Base-by-base conservation (phyloP, 1,140 invertebrate genomes). In the Aphelinus atriplicis region DNA sequence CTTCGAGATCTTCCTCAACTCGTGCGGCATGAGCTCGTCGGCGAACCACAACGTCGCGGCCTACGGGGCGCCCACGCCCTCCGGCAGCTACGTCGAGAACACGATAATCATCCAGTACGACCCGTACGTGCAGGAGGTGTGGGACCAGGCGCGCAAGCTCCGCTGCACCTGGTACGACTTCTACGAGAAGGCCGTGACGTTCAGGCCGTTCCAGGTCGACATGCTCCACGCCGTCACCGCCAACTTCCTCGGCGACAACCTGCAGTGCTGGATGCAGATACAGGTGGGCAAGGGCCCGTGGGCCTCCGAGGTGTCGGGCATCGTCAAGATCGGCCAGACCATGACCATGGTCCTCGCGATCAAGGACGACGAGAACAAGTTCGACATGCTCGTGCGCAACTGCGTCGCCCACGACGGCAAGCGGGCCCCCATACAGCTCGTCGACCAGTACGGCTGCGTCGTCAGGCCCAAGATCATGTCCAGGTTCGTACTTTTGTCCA, bases 221-320 rank as follows among this genome's bases (percentile, higher is more conserved):
- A 97, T 96, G 95, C 83, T 97, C 76, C 95, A 97, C 82, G 96
- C 96, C 0, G 95, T 97, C 45, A 96, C 95, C 0, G 95, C 96
- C 26, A 97, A 97, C 89, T 97, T 97, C 90, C 90, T 97, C 75
- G 96, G 96, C 10, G 96, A 97, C 87, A 97, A 97, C 86, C 89
- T 97, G 68, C 95, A 97, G 84, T 97, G 96, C 85, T 97, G 96
- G 96, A 97, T 97, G 95, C 96, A 97, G 86, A 97, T 97, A 77
- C 96, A 97, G 86, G 95, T 96, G 43, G 96, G 96, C 47, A 97
- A 96, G 84, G 96, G 96, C 70, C 96, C 96, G 0, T 97, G 95
- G 95, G 95, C 96, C 43, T 96, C 94, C 3, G 96, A 97, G 88
- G 96, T 97, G 1, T 95, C 95, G 0, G 96, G 96, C 55, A 97